Conservation (phyloP, 2,113 vertebrate genomes). For the Aegotheles bennettii region DNA sequence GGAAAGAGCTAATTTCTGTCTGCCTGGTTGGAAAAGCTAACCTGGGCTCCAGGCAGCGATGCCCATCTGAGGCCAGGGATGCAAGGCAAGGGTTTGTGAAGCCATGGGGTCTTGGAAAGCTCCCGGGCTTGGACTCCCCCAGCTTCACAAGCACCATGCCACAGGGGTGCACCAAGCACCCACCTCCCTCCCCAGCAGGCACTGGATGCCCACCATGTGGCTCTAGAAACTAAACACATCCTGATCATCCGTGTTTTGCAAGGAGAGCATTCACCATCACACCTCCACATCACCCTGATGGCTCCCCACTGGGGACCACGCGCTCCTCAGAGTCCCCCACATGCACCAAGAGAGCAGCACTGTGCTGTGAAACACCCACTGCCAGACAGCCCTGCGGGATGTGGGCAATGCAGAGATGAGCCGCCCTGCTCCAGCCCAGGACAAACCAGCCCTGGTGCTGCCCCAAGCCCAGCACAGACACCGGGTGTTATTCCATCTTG, state of each 20-base stretch:
- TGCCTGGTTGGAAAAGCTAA: not conserved
- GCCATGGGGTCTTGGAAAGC: accelerated
- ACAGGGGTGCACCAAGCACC: not conserved
- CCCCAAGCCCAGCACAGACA: not conserved
- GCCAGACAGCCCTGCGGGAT: not conserved
- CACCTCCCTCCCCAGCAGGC: accelerated
- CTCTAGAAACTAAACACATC: accelerated
- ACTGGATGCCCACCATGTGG: accelerated
- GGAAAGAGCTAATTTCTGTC: not conserved
- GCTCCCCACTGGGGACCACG: accelerated
- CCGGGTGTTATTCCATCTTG: not conserved
- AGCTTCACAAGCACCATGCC: not conserved
- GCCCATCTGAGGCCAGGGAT: accelerated
- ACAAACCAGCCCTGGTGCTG: not conserved
- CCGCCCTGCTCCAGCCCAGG: not conserved
- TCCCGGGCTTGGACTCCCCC: not conserved
- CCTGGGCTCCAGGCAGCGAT: not conserved
- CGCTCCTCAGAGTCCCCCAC: not conserved
- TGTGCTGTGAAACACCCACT: accelerated
- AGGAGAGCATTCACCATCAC: accelerated
- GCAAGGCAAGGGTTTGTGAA: accelerated
- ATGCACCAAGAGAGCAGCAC: accelerated
- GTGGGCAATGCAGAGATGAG: not conserved
- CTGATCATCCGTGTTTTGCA: accelerated
- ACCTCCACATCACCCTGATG: accelerated